Conservation (phyloP, 1,140 invertebrate genomes). For the Orchesella cincta region DNA sequence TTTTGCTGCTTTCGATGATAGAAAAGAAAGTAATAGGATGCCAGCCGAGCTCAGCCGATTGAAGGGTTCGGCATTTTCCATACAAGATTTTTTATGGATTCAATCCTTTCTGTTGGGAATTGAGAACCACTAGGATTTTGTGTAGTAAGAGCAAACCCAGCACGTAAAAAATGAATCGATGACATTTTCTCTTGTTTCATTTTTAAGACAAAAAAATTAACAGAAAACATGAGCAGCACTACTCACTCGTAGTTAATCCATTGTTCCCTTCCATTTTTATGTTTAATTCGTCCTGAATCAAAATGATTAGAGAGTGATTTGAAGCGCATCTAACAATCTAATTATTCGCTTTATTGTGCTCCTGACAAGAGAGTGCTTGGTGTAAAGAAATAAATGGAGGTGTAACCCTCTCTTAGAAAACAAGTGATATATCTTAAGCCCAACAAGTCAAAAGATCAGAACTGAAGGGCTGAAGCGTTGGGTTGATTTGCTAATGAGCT, state of each 20-base stretch:
- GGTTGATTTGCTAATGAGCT: slow-evolving; percentile 10
- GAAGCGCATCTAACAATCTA: neutral
- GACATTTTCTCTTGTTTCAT: too few relatives aligned
- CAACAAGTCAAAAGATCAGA: neutral
- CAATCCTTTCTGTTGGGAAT: too few relatives aligned
- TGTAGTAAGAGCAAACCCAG: neutral
- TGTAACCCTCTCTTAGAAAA: slow-evolving; percentile 1
- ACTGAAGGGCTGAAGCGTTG: neutral
- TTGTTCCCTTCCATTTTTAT: too few relatives aligned
- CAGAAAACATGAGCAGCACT: too few relatives aligned
- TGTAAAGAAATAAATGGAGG: neutral
- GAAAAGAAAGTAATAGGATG: neutral
- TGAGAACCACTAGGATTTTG: neutral
- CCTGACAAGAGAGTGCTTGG: neutral
- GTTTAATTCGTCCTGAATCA: too few relatives aligned
- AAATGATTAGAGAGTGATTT: neutral
- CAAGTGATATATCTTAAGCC: neutral
- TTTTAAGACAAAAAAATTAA: too few relatives aligned
- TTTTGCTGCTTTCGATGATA: neutral
- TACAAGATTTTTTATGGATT: neutral
- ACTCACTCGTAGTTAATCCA: too few relatives aligned
- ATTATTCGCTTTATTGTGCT: neutral
- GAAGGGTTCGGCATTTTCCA: slow-evolving; percentile 41
- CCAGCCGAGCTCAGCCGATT: slow-evolving; percentile 20
- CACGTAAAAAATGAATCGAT: too few relatives aligned